phyloP scores from a whole-genome alignment of 2,113 vertebrate species.

The Leptobrachium ailaonicum region DNA sequence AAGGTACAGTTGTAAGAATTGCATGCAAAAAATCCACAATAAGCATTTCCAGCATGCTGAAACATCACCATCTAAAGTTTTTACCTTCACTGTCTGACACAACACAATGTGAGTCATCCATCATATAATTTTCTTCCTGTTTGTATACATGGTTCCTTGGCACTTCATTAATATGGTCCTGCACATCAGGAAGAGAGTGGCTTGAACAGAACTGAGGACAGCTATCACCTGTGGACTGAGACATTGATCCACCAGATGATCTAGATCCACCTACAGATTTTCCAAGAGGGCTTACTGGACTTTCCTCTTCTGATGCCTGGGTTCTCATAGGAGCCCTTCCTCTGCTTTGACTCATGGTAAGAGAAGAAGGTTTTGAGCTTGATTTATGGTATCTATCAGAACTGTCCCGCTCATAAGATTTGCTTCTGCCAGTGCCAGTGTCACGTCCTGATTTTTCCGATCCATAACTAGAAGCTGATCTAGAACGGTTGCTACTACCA shows the following conservation, averaged over 20 bases:
- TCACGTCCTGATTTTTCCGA: constrained; percentile 88
- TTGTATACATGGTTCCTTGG: constrained; percentile 92
- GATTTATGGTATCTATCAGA: constrained; percentile 84
- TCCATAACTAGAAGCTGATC: constrained; percentile 80
- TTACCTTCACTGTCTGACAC: constrained; percentile 99
- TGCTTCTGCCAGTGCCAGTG: constrained; percentile 79
- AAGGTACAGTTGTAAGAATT: constrained; percentile 59
- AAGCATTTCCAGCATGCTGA: constrained; percentile 60
- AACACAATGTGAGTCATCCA: constrained; percentile 96
- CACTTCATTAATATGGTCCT: constrained; percentile 92
- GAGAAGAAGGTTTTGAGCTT: constrained; percentile 71
- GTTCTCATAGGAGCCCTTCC: constrained; percentile 84
- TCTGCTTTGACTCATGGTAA: constrained; percentile 74
- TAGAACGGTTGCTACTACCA: constrained; percentile 75
- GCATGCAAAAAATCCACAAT: constrained; percentile 17
- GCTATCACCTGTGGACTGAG: constrained; percentile 72
- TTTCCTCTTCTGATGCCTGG: constrained; percentile 94
- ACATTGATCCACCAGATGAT: constrained; percentile 68
- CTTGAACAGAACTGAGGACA: constrained; percentile 95
- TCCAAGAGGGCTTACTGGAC: constrained; percentile 88
- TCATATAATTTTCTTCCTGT: constrained; percentile 92
- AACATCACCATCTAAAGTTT: constrained; percentile 79
- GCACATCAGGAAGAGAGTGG: constrained; percentile 97
- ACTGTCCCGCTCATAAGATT: constrained; percentile 88
- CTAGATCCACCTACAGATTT: constrained; percentile 81